Evolutionary conservation across 2,797 vertebrate genomes (phyloP), one percentile per base, ranked within the genome.

Genomic region (Syncerus caffer): DNA sequence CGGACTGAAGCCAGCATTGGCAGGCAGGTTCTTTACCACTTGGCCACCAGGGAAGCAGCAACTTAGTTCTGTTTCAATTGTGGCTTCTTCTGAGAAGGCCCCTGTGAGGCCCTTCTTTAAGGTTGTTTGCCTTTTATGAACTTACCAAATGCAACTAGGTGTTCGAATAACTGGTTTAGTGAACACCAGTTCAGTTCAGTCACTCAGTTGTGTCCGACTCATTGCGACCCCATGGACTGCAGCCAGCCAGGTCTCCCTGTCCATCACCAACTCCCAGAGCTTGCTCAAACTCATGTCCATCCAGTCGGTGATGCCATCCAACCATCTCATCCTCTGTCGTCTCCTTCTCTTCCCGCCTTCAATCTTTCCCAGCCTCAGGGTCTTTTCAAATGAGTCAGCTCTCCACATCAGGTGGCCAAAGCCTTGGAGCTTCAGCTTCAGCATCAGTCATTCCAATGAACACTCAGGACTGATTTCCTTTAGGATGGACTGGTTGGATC

Each of bases 1-100:
- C 0, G 1, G 67, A 42, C 7, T 34, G 17, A 38, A 71, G 17
- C 17, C 3, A 1, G 21, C 34, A 7, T 23, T 0, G 67, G 21
- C 34, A 42, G 34, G 67, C 21, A 1, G 34, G 34, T 6, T 42
- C 67, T 74, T 74, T 42, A 42, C 34, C 67, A 42, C 34, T 38
- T 67, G n/a, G 67, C 10, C 67, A 34, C 11, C 3, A 25, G 42
- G 34, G 11, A 13, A 25, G 67, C n/a, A 23, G 34, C 58, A 55
- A 0, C 13, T 6, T 42, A 58, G 16, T 67, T 91, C 38, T 87
- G 2, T 51, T 50, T 76, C 3, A 71, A 2, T 2, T 14, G n/a
- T 78, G 76, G 53, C 53, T 89, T 38, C 67, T 74, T 89, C 31
- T 38, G 34, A 64, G 38, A 82, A 78, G 51, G 2, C 45, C n/a